A percentile compares a stretch with the other conserved stretches of the same genome.
These are phyloP conservation scores for Anthoscopus minutus DNA, from an alignment of 2,113 vertebrate species.

Conservation along the genomic window DNA sequence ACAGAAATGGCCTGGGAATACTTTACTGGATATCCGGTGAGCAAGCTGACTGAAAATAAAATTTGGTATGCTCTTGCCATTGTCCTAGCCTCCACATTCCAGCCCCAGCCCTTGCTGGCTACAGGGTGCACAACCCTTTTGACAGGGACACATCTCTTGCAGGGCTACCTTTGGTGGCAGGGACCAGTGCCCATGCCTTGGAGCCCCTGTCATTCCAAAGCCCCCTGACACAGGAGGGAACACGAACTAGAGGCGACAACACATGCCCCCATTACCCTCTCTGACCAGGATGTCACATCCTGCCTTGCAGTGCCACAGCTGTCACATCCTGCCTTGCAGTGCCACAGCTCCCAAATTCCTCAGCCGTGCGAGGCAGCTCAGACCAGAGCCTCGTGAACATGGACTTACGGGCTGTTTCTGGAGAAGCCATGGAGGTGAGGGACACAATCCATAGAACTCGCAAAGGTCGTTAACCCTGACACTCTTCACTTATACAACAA, in stretches of 20 bases:
- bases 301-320: fast-evolving
- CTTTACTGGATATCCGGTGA: not conserved
- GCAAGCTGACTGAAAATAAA: not conserved
- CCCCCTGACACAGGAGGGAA: not conserved
- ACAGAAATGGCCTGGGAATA: not conserved
- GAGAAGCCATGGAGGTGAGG: not conserved
- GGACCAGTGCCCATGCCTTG: not conserved
- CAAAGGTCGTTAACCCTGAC: not conserved
- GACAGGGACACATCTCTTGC: not conserved
- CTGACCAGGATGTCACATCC: not conserved
- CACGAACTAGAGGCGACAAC: not conserved
- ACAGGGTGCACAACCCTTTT: not conserved
- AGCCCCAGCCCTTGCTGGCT: not conserved
- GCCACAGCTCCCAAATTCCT: not conserved
- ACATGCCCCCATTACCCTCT: fast-evolving
- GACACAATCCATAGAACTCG: not conserved
- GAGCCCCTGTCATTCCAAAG: not conserved
- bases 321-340: not conserved
- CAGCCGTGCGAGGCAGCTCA: not conserved
- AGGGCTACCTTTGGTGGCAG: not conserved
- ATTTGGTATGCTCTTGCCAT: not conserved
- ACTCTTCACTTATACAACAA: not conserved
- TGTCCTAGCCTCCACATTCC: too few relatives aligned
- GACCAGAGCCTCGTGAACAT: too few relatives aligned
- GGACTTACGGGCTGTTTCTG: not conserved